A percentile compares a stretch with the other conserved stretches of the same genome.
phyloP scores from a whole-genome alignment of 2,113 vertebrate genomes.

The Monopterus albus region DNA sequence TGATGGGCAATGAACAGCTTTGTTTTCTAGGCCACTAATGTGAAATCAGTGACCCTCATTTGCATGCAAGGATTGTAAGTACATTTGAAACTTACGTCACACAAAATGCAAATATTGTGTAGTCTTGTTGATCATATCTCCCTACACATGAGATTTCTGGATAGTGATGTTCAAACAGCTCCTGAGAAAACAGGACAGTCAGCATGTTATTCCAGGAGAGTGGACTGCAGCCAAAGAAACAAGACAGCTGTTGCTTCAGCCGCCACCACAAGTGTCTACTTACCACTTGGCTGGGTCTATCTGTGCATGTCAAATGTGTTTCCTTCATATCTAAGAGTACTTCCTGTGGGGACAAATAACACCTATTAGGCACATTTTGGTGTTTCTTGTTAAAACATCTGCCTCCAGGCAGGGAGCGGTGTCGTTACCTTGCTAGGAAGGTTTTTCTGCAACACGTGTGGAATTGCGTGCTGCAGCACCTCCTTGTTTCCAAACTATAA shows the following conservation, averaged over 20 bases:
- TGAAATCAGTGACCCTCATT: neutral
- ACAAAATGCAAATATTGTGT: constrained; percentile 85
- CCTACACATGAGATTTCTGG: constrained; percentile 88
- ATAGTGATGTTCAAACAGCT: constrained; percentile 83
- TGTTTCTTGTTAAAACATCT: no score
- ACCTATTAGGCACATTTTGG: neutral
- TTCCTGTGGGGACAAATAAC: constrained; percentile 66
- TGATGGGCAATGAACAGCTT: no score
- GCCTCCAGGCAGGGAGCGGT: rapidly evolving
- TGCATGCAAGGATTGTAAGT: no score
- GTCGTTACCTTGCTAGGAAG: constrained; percentile 65
- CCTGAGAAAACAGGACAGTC: constrained; percentile 66
- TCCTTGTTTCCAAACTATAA: constrained; percentile 85
- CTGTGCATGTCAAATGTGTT: constrained; percentile 83
- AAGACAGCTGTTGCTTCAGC: neutral
- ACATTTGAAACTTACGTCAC: constrained; percentile 75
- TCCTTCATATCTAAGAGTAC: constrained; percentile 87
- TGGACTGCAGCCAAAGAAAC: neutral
- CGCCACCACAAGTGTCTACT: neutral
- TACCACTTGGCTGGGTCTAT: constrained; percentile 80
- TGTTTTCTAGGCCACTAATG: neutral
- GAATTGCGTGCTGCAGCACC: constrained; percentile 81
- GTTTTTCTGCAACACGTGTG: constrained; percentile 72
- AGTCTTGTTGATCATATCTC: constrained; percentile 69
- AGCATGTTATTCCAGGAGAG: neutral